Base-by-base conservation (phyloP, 2,113 vertebrate species). In the Chloroceryle aenea region DNA sequence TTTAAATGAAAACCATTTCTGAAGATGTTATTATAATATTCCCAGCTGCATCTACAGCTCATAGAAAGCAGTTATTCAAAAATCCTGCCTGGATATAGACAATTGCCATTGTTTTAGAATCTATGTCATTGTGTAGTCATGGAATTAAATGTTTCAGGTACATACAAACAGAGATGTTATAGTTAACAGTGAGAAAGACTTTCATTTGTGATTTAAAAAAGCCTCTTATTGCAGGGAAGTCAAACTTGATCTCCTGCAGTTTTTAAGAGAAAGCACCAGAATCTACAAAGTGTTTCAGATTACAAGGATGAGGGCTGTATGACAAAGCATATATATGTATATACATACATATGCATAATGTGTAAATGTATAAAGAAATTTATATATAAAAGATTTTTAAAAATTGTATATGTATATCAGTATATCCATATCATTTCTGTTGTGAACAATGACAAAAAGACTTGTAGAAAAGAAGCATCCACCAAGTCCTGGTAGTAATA, bases 1-100 rank as follows among this genome's bases (percentile, higher is more conserved):
- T 90, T 96, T 32, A 91, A 90, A 74, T 67, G 25, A 83, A 95
- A 95, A 48, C 12, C 12, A 22, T 79, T 91, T 95, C 73, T 81
- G 90, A 92, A 82, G 66, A 45, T 58, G 34, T 26, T 43, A 81
- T 77, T 94, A 10, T 55, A 90, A 92, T 75, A 30, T 81, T 89
- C 19, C n/a, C 40, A 58, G 30, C 10, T 76, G 26, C 30, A 87
- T 82, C 62, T 48, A 69, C 73, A 87, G 6, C 13, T 91, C 62
- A 58, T 32, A 34, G 42, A 82, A 87, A 79, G 43, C 43, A 76
- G 40, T 83, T 91, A 82, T 18, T 58, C 16, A 87, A 94, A 87
- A 95, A 87, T 61, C 7, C n/a, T 91, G 27, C 12, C 53, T 73
- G 40, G 15, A 45, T 85, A 88, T 80, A 88, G 40, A 38, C 73